Percentiles rank a stretch among this genome's conserved stretches.
Evolutionary conservation across 2,113 vertebrate species (phyloP).

Genomic region (Limanda limanda): DNA sequence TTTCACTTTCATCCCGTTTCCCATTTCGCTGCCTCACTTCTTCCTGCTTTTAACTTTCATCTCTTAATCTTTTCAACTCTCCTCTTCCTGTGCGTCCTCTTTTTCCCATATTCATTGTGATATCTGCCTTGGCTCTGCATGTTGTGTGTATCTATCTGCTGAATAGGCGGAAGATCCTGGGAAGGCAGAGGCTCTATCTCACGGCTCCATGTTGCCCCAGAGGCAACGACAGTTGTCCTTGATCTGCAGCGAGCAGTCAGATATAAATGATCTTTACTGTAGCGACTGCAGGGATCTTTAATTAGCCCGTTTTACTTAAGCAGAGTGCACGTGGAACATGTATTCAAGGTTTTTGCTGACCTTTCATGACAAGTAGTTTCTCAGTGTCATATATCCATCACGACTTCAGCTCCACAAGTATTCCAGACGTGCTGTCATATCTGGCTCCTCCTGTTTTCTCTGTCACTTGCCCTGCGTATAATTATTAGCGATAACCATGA

Average conservation of each 20-base stretch:
- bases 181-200: constrained; percentile 2
- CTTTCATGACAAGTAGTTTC: neutral
- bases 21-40: neutral
- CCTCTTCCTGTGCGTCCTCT: neutral
- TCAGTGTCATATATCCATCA: neutral
- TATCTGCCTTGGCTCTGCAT: neutral
- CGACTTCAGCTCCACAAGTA: neutral
- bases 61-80: constrained; percentile 4
- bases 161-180: neutral
- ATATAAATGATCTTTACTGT: neutral
- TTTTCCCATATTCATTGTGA: neutral
- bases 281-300: constrained; percentile 2
- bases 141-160: neutral
- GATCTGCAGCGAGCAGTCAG: constrained; percentile 2
- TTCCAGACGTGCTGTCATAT: neutral
- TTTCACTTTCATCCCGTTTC: constrained; percentile 7
- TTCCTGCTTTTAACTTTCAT: constrained; percentile 9
- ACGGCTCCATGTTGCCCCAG: constrained; percentile 1
- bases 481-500: constrained; percentile 66
- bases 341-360: neutral
- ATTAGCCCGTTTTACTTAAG: neutral
- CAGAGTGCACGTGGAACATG: neutral
- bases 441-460: constrained; percentile 27
- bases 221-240: neutral
- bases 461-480: constrained; percentile 46